Evolutionary conservation across 30 jellyfish, hydroid and myxozoan species (phyloP), one percentile per base, ranked within the genome.

Genomic region (Phacellophora camtschatica): DNA sequence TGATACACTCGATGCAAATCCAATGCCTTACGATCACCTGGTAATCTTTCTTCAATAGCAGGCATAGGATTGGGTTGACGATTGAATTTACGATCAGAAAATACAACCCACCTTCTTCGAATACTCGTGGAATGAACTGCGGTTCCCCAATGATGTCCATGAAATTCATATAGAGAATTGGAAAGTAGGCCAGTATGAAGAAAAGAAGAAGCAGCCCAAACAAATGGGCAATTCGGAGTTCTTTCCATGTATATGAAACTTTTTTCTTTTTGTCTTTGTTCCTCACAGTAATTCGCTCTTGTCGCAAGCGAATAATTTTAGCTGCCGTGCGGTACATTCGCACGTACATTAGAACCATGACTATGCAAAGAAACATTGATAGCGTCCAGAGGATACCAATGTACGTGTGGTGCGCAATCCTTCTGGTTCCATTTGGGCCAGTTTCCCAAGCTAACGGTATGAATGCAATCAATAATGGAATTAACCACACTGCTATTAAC

Each of bases 11-110:
- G 48, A 18, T 31, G 59, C 88, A 76, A 33, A 81, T 66, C 92
- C 84, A 81, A 18, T 85, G 76, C 59, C 42, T 66, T 22, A 81
- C 54, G 0, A 48, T 45, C 53, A 68, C 30, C 30, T 81, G 92
- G 46, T 82, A 90, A 49, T 90, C 97, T 55, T 77, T 83, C 69
- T 90, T 90, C 37, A 90, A 76, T 23, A 65, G 86, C 78, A 90
- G 81, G 82, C 97, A 90, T 27, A 90, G 90, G 19, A 90, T 36
- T 9, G 97, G 97, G 55, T 90, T 90, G 61, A 90, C 97, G 20
- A 83, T 28, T 9, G 96, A 84, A 57, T 90, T 90, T 23, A 63
- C 34, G 46, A 83, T 63, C 13, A 90, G 81, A 11, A 80, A 70
- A 53, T 88, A 88, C 25, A 72, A 27, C 29, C 82, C 28, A 7